Evolutionary conservation across 1,140 invertebrate species (phyloP), one percentile per base, ranked within the genome.

Genomic region (Anoplophora glabripennis): DNA sequence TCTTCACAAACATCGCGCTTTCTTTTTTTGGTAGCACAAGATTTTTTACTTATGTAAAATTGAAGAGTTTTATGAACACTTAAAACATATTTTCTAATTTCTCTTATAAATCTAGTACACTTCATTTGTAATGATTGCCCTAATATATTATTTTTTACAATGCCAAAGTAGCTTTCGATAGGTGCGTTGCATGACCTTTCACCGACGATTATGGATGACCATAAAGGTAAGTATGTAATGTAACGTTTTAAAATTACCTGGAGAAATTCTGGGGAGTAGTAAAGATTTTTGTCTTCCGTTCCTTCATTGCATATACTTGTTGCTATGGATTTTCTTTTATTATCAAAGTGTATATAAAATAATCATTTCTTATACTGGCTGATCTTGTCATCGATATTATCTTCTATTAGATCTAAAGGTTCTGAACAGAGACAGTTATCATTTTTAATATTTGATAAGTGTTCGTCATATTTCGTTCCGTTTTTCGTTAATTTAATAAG

Each of bases 101-200:
- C 34, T 21, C 45, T 47, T 21, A 47, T 47, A 15, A 47, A 47
- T 21, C 45, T 17, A 10, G 45, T 28, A 9, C 45, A 47, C 21
- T 47, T 47, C 18, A 47, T 7, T 8, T 33, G 21, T 4, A 11
- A 17, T 10, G 21, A 11, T 28, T 47, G 21, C n/a, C 21, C n/a
- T 1, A 47, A 33, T 11, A 47, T 47, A 9, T 47, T 47, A 12
- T 47, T 47, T 12, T 47, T 47, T 11, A 47, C 21, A 21, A 47
- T 47, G 7, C 45, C 45, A 12, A 47, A 47, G 14, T 47, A 47
- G 17, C 45, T 47, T 9, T 47, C 45, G 14, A 47, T 47, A 28
- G 45, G 45, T 47, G 45, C 45, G 34, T 47, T 47, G 10, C 45
- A 47, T 11, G 45, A 47, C 45, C 45, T 47, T 47, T 47, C 45